phyloP scores from a whole-genome alignment of 35 echinoderm and acorn worm species.

The Heliocidaris tuberculata region DNA sequence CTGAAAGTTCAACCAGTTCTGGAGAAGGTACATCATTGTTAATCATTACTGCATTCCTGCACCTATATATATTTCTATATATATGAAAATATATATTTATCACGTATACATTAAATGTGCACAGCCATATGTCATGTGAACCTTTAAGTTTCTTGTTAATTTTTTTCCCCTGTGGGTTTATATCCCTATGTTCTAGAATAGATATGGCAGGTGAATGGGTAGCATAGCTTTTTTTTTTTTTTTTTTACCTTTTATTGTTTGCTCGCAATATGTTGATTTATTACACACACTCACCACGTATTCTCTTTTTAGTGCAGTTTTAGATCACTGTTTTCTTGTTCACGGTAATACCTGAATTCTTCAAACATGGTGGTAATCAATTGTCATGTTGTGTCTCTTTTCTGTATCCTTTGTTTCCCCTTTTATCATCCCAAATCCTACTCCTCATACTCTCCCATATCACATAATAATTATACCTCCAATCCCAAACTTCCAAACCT shows the following conservation, averaged over 20 bases:
- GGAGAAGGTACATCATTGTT: slow-evolving; percentile 25
- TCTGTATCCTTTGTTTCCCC: not conserved
- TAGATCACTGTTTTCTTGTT: slow-evolving; percentile 11
- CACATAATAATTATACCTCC: not conserved
- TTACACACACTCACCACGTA: not conserved
- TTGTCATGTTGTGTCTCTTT: slow-evolving; percentile 13
- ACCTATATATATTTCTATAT: slow-evolving; percentile 3
- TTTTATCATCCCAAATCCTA: too few species aligned
- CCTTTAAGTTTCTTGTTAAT: not conserved
- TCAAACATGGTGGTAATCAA: not conserved
- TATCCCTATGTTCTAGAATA: not conserved
- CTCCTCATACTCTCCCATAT: not conserved
- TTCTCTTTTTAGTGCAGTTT: not conserved
- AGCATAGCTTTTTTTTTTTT: not conserved
- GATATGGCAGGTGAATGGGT: not conserved
- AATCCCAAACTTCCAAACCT: not conserved
- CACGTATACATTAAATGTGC: not conserved
- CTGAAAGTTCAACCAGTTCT: slow-evolving; percentile 36
- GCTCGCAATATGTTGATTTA: not conserved
- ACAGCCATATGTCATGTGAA: not conserved
- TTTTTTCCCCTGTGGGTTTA: not conserved
- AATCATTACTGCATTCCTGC: not conserved
- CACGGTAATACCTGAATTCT: not conserved
- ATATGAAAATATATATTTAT: not conserved
- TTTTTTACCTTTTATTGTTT: not conserved